phyloP scores from a whole-genome alignment of 2,888 invertebrate genomes.

The Tenthredo mesomela region DNA sequence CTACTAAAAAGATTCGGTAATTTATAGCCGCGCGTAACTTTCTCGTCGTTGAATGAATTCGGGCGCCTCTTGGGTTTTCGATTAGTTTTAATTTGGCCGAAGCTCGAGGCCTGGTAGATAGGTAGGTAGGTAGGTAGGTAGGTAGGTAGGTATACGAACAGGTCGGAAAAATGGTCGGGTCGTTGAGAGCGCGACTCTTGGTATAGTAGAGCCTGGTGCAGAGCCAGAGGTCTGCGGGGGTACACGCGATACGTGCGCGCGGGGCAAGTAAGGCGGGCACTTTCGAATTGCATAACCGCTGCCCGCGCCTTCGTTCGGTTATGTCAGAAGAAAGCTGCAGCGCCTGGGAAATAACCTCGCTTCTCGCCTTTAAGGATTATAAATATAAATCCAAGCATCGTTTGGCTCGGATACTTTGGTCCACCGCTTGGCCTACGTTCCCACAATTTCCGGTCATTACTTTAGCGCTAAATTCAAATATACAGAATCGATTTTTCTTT shows the following conservation, averaged over 20 bases:
- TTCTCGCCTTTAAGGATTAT: conserved; percentile 53
- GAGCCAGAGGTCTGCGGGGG: conserved; percentile 50
- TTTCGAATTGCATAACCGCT: conserved; percentile 77
- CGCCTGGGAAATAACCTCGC: conserved; percentile 69
- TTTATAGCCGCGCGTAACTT: conserved; percentile 8
- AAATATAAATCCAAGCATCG: conserved; percentile 50
- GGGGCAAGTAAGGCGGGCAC: conserved; percentile 76
- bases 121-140: background rate
- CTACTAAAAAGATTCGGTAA: conserved; percentile 1
- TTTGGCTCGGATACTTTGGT: conserved; percentile 17
- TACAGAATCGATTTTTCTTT: too few species aligned
- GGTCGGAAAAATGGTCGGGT: conserved; percentile 33
- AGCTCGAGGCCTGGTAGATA: background rate
- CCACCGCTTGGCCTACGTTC: conserved; percentile 4
- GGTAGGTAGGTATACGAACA: background rate
- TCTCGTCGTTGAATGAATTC: conserved; percentile 12
- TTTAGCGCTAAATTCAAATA: conserved; percentile 19
- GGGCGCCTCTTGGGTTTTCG: background rate
- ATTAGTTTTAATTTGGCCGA: background rate
- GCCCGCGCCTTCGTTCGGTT: conserved; percentile 77
- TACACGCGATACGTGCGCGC: conserved; percentile 48
- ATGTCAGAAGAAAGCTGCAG: conserved; percentile 78
- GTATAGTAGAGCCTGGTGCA: conserved; percentile 13
- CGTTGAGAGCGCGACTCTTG: conserved; percentile 35
- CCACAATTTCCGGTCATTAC: conserved; percentile 17